These are phyloP conservation scores for Apamea sordens DNA, from an alignment of 2,888 invertebrate species.

Conservation along the genomic window DNA sequence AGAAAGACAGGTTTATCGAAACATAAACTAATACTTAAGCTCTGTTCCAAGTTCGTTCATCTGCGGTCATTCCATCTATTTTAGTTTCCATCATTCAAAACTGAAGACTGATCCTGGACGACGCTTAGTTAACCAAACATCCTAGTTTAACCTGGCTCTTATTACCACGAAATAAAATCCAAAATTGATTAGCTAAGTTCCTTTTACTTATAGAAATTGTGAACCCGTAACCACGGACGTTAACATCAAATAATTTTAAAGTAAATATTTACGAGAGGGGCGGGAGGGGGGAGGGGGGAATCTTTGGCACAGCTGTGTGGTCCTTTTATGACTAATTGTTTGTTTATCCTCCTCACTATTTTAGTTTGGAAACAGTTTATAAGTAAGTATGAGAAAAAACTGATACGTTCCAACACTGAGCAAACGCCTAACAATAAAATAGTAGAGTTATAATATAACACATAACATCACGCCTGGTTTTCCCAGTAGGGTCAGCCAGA, in stretches of 20 bases:
- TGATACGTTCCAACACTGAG: constrained; percentile 19
- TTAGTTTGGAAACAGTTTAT: constrained; percentile 41
- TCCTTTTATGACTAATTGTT: constrained; percentile 68
- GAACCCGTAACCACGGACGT: constrained; percentile 54
- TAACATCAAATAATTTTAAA: constrained; percentile 70
- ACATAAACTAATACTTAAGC: constrained; percentile 6
- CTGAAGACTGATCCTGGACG: constrained; percentile 27
- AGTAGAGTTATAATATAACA: neutral
- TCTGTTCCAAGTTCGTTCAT: constrained; percentile 3
- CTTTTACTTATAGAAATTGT: constrained; percentile 1
- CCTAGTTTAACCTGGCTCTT: constrained; percentile 7
- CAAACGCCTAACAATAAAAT: neutral
- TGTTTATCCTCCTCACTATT: constrained; percentile 62
- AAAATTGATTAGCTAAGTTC: constrained; percentile 19
- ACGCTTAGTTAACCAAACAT: constrained; percentile 28
- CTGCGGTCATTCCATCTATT: constrained; percentile 47
- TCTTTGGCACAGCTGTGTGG: constrained; percentile 64
- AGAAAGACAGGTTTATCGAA: constrained; percentile 9
- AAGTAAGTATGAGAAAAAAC: constrained; percentile 11
- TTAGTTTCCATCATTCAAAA: constrained; percentile 51
- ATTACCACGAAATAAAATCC: constrained; percentile 17
- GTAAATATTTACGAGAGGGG: constrained; percentile 75
- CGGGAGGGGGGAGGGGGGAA: constrained; percentile 29
- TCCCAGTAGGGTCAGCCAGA: too few species aligned
- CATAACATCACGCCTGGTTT: neutral